These are phyloP conservation scores for Aurelia sp. DNA, from an alignment of 30 jellyfish, hydroid and myxozoan species.

Conservation along the genomic window DNA sequence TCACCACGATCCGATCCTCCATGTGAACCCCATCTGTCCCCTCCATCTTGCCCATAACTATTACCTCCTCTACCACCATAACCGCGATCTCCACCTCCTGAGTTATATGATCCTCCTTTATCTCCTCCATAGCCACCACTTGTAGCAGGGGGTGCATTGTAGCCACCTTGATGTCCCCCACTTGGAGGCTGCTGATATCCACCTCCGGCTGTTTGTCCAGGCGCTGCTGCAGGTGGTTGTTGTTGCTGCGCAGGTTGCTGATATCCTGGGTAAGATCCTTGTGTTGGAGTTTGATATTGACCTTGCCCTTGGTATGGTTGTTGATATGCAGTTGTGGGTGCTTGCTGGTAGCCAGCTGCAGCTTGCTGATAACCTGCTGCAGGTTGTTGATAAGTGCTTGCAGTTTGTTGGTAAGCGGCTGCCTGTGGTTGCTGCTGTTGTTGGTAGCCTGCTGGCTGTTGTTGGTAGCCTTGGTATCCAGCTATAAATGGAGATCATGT, in stretches of 20 bases:
- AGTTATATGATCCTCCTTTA: constrained; percentile 45
- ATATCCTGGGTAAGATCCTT: constrained; percentile 45
- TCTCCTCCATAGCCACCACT: constrained; percentile 58
- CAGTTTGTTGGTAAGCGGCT: constrained; percentile 1
- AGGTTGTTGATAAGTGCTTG: constrained; percentile 12
- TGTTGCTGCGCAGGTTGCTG: constrained; percentile 17
- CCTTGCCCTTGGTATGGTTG: constrained; percentile 37
- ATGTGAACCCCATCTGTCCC: constrained; percentile 50
- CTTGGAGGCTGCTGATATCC: constrained; percentile 16
- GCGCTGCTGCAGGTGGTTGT: constrained; percentile 16
- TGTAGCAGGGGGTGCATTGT: constrained; percentile 36
- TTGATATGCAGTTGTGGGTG: constrained; percentile 16
- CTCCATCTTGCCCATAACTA: constrained; percentile 21
- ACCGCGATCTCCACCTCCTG: constrained; percentile 32
- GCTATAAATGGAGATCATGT: neutral
- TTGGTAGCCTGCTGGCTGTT: neutral
- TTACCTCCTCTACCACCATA: constrained; percentile 47
- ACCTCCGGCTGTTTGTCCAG: constrained; percentile 14
- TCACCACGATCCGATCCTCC: constrained; percentile 55
- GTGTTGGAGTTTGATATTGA: constrained; percentile 46
- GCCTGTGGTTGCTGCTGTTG: constrained; percentile 38
- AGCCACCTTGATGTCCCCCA: constrained; percentile 31
- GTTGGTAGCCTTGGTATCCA: constrained; percentile 38
- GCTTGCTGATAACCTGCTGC: constrained; percentile 25
- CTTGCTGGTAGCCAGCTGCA: neutral